These are phyloP conservation scores for Allolobophora icterica DNA, from an alignment of 2,888 invertebrate genomes.

Conservation along the genomic window DNA sequence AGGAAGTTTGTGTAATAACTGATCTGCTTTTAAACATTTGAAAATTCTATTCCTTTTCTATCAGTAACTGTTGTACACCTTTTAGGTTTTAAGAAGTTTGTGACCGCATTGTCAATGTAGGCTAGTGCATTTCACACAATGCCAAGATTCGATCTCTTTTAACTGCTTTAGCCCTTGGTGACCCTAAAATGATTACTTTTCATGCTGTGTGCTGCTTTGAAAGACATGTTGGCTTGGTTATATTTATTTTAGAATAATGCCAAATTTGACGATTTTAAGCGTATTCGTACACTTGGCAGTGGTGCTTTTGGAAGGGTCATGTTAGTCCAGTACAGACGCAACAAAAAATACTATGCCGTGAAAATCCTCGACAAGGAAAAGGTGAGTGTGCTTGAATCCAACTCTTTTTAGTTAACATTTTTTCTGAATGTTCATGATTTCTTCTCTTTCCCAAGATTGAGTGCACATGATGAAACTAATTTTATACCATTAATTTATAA, in stretches of 20 bases:
- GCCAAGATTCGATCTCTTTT: neutral
- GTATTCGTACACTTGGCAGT: slow-evolving; percentile 97
- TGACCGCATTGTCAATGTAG: neutral
- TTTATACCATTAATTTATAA: no score
- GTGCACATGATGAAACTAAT: neutral
- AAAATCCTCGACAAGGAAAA: slow-evolving; percentile 99
- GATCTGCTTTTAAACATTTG: neutral
- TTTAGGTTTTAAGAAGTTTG: neutral
- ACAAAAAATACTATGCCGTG: slow-evolving; percentile 98
- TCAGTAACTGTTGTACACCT: neutral
- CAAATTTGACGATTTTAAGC: slow-evolving; percentile 94
- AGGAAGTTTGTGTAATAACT: neutral
- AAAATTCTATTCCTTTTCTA: neutral
- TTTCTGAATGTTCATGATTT: neutral
- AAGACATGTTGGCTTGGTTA: neutral
- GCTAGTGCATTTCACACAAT: neutral
- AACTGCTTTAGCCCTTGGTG: neutral
- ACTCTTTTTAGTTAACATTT: neutral
- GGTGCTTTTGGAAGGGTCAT: slow-evolving; percentile 99
- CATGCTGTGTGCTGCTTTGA: neutral
- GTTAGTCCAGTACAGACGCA: slow-evolving; percentile 98
- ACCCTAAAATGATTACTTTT: neutral
- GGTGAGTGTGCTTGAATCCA: slow-evolving; percentile 68
- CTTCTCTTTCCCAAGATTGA: neutral
- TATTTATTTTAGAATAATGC: slow-evolving; percentile 79